phyloP scores from a whole-genome alignment of 2,797 vertebrate genomes.

The Rhincodon typus region DNA sequence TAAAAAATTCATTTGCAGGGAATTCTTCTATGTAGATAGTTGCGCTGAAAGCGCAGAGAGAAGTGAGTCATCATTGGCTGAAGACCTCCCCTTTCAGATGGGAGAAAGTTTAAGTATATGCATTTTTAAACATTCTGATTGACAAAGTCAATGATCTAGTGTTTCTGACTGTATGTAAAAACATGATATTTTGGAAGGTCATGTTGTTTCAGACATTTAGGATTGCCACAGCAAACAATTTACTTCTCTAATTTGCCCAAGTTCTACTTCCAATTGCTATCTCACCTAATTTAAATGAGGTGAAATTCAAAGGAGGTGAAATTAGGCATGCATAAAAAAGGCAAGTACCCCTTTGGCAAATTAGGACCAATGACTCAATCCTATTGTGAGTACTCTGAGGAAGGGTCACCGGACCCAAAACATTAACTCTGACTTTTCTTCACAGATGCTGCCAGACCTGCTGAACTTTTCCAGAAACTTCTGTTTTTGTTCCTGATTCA shows the following conservation, averaged over 20 bases:
- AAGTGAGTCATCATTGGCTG: neutral
- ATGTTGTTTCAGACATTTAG: neutral
- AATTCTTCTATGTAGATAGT: neutral
- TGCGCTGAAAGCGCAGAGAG: neutral
- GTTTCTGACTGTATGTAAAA: neutral
- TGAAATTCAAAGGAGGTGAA: neutral
- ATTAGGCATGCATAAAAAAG: neutral
- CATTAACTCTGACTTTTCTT: no score
- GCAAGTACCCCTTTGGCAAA: neutral
- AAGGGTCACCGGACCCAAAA: no score
- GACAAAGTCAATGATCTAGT: neutral
- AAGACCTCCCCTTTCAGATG: neutral
- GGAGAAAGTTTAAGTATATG: neutral
- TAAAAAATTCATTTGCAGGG: neutral
- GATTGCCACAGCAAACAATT: neutral
- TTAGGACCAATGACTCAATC: neutral
- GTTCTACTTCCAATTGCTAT: neutral
- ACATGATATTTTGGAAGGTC: neutral
- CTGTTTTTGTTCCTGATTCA: no score
- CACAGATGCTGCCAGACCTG: no score
- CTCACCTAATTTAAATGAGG: neutral
- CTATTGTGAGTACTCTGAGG: neutral
- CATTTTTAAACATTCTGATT: neutral
- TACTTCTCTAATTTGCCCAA: neutral
- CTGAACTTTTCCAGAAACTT: no score